Base-by-base conservation (phyloP, 2,113 vertebrate species). In the Vidua macroura region DNA sequence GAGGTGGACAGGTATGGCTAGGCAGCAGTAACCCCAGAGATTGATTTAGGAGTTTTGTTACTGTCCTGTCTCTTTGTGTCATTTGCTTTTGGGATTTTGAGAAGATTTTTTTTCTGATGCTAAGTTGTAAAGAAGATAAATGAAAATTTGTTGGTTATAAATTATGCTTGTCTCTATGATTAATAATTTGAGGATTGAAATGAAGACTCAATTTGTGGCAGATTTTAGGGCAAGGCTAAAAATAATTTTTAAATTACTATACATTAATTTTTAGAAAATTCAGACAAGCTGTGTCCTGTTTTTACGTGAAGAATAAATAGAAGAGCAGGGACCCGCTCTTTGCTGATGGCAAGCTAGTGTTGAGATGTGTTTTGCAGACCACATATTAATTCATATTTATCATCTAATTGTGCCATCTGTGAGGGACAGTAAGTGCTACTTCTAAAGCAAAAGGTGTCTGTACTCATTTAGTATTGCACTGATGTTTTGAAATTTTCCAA, bases 1-100 rank as follows among this genome's bases (percentile, higher is more conserved):
- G 99, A 94, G 99, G 99, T 79, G 99, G 99, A 85, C 99, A 99
- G 99, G 99, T 99, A 97, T 56, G 96, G 15, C 46, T 81, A 3
- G 56, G 24, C 7, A 27, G 6, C 28, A 41, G 44, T n/a, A 49
- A 49, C 6, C 18, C n/a, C 44, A 58, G 31, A 55, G 18, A 8
- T 5, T 67, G 15, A 21, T 73, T 41, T 52, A 56, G 33, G 56
- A 44, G 18, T 49, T 92, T 59, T 78, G 9, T 53, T 85, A 44
- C 43, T 68, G 43, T 70, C 43, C 10, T 75, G 8, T 93, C 35
- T 62, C 27, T 70, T 80, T 3, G 4, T 39, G 27, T 63, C 4
- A 9, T 27, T 93, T 76, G 77, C 24, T 70, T 85, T 20, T 2
- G 13, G 21, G 20, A 6, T 87, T 66, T 62, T 91, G 46, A 53